Evolutionary conservation across 2,888 invertebrate genomes (phyloP), one percentile per base, ranked within the genome.

Genomic region (Clistopyga incitator): DNA sequence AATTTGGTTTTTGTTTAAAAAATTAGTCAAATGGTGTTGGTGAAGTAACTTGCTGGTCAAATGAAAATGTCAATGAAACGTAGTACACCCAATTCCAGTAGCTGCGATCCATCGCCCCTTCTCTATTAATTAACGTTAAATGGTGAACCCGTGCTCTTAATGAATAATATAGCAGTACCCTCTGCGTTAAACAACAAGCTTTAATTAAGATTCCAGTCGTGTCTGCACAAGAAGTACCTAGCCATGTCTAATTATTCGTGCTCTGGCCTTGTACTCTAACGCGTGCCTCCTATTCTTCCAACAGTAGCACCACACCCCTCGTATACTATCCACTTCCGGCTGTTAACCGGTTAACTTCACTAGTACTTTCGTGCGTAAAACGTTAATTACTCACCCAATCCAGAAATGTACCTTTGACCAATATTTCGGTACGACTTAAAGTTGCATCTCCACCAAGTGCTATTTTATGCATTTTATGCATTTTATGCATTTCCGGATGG

Each of bases 261-360:
- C 42, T 42, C 64, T 20, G 42, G 42, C 13, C 59, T 42, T 42
- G 64, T 13, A 20, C 42, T 65, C 6, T 11, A 42, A 11, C 64
- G 25, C 15, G 25, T 20, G 42, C 42, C 20, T 45, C 50, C n/a
- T 56, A 42, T 10, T 29, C 11, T 47, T 50, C 18, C 56, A n/a
- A n/a, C 29, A 29, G 59, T 23, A 1, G n/a, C 29, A 29, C 71
- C 71, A 25, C 25, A 56, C 23, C n/a, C 72, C 29, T 29, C 56
- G 42, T 45, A 59, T 45, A 29, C 25, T 23, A 13, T 71, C 38
- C 47, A 59, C 59, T 72, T 72, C 59, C 59, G 72, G 45, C 59
- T 59, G 72, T 72, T 72, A 72, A 59, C 42, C 59, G 45, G 56
- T 59, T 56, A 72, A 72, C n/a, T 72, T 59, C 45, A 29, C 47